Conservation (phyloP, 1,140 invertebrate species). For the Drosophila cardini region DNA sequence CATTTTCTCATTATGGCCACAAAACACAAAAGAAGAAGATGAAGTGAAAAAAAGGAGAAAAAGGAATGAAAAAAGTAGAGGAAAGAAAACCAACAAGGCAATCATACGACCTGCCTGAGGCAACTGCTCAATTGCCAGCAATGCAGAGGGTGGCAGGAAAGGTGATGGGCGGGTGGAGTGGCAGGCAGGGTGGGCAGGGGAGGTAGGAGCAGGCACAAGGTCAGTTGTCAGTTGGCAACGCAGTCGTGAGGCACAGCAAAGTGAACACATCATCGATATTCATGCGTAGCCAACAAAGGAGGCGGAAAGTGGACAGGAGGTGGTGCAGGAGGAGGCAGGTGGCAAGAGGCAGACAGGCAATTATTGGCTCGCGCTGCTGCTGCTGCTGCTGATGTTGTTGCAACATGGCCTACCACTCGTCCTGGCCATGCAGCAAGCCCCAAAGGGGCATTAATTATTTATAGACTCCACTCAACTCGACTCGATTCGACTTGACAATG, state of each 20-base stretch:
- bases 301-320: not conserved
- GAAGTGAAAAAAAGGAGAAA: not conserved
- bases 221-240: conserved; percentile 26
- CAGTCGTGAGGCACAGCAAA: conserved; percentile 3
- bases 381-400: conserved; percentile 14
- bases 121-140: conserved; percentile 22
- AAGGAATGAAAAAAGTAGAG: not conserved
- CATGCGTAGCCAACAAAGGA: conserved; percentile 37
- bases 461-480: conserved; percentile 43
- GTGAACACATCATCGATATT: conserved; percentile 58
- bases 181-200: conserved; percentile 14
- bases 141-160: not conserved
- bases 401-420: conserved; percentile 15
- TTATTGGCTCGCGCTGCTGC: conserved; percentile 16
- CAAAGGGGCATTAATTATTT: conserved; percentile 72
- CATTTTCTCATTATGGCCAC: conserved; percentile 70
- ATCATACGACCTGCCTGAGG: conserved; percentile 26
- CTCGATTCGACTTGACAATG: conserved; percentile 5
- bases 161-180: not conserved
- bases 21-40: conserved; percentile 16
- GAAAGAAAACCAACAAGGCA: conserved; percentile 28
- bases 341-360: not conserved
- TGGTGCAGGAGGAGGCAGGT: not conserved
- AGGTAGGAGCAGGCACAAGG: conserved; percentile 9
- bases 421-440: conserved; percentile 9